A percentile compares a stretch with the other conserved stretches of the same genome.
Conservation (phyloP, 2,113 vertebrate genomes). For the Myiozetetes cayanensis region DNA sequence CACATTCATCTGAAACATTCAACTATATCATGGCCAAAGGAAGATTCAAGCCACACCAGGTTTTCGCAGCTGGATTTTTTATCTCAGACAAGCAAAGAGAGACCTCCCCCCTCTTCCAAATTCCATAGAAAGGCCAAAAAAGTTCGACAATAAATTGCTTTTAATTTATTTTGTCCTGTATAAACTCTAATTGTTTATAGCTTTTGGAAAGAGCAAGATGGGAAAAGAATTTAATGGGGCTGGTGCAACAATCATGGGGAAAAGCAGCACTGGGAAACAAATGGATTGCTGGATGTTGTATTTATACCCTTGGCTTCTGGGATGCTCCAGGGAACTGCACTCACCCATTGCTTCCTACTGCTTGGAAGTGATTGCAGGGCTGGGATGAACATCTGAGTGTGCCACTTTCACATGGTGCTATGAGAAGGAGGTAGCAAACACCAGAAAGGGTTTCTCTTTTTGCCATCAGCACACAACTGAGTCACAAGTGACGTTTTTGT, state of each 20-base stretch:
- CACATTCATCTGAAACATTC: not conserved
- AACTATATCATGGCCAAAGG: not conserved
- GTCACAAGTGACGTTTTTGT: not conserved
- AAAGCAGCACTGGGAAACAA: not conserved
- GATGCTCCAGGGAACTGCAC: not conserved
- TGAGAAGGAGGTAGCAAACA: not conserved
- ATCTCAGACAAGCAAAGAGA: not conserved
- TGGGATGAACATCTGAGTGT: not conserved
- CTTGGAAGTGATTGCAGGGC: not conserved
- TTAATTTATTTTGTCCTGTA: not conserved
- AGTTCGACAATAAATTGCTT: not conserved
- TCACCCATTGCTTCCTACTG: not conserved
- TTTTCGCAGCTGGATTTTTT: not conserved
- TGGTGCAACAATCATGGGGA: not conserved
- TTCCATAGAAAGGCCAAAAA: not conserved
- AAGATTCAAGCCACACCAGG: not conserved
- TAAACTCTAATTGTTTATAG: not conserved
- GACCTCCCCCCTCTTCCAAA: not conserved
- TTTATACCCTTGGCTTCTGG: not conserved
- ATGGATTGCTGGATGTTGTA: not conserved
- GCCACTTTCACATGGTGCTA: not conserved
- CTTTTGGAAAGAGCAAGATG: not conserved
- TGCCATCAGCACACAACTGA: not conserved
- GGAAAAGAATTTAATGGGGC: not conserved
- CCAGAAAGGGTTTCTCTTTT: not conserved